These are phyloP conservation scores for Aphrocallistes beatrix DNA, from an alignment of 37 sponge, comb jelly and placozoan species.

Conservation along the genomic window DNA sequence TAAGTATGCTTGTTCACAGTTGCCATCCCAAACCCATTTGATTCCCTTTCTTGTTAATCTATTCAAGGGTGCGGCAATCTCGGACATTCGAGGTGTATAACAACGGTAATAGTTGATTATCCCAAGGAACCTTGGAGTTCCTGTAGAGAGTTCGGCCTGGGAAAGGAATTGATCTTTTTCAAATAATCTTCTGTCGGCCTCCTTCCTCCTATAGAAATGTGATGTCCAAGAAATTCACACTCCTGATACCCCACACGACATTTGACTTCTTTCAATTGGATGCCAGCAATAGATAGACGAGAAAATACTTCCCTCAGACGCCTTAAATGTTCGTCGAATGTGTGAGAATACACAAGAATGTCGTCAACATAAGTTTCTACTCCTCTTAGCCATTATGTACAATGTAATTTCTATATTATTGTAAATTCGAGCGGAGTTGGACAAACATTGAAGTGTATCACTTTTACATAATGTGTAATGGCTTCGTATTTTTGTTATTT, in stretches of 20 bases:
- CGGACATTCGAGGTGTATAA: constrained; percentile 19
- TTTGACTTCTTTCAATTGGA: constrained; percentile 21
- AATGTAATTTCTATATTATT: too few species aligned
- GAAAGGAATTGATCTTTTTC: neutral
- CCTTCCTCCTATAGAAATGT: neutral
- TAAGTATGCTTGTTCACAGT: constrained; percentile 23
- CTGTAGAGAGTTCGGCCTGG: neutral
- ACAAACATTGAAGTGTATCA: too few species aligned
- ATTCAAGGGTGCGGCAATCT: constrained; percentile 19
- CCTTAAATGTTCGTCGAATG: constrained; percentile 1
- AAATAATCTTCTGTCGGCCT: neutral
- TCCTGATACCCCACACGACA: neutral
- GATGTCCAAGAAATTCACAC: neutral
- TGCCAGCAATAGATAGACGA: neutral
- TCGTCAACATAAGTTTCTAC: constrained; percentile 8
- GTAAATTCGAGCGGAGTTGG: too few species aligned
- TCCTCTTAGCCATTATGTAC: too few species aligned
- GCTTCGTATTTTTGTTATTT: too few species aligned
- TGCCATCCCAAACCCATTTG: neutral
- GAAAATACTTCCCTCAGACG: neutral
- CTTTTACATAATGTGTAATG: too few species aligned
- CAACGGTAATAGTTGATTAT: constrained; percentile 21
- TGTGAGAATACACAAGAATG: neutral
- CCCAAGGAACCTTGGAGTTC: constrained; percentile 11
- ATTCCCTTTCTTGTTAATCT: constrained; percentile 19